Conservation (phyloP, 2,888 invertebrate genomes). For the Cecidostiba fungosa region DNA sequence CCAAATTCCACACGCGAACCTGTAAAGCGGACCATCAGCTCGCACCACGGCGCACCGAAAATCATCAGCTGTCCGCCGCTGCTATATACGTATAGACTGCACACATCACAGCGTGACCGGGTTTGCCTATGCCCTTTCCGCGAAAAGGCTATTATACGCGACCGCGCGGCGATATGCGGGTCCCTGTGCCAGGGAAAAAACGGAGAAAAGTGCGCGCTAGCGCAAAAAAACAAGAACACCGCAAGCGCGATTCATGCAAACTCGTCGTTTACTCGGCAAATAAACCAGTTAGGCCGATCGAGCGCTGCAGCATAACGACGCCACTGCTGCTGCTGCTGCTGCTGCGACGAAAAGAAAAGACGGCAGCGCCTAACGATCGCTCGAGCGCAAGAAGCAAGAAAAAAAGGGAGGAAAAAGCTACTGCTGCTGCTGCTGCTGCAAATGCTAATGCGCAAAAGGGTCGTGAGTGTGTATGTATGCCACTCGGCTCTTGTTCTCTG, state of each 20-base stretch:
- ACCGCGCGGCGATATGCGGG: constrained; percentile 12
- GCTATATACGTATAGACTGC: neutral
- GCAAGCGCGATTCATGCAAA: constrained; percentile 46
- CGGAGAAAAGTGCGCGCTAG: neutral
- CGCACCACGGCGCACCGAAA: neutral
- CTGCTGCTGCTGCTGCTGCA: constrained; percentile 15
- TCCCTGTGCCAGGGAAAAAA: neutral
- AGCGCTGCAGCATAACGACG: constrained; percentile 15
- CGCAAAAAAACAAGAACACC: constrained; percentile 12
- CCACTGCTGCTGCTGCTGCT: neutral
- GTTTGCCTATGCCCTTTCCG: neutral
- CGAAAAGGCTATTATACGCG: neutral
- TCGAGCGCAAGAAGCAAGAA: neutral
- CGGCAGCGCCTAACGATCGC: constrained; percentile 5
- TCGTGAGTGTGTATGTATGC: constrained; percentile 16
- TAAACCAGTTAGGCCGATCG: constrained; percentile 20
- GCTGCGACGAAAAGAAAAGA: neutral
- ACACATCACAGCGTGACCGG: neutral
- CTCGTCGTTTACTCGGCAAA: constrained; percentile 48
- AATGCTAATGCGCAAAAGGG: constrained; percentile 37
- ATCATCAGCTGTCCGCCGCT: neutral
- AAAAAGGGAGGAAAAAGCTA: neutral
- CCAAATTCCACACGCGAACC: neutral
- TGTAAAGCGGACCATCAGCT: neutral
- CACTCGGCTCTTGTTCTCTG: constrained; percentile 11